These are phyloP conservation scores for Gerris lacustris DNA, from an alignment of 2,888 invertebrate species.

Conservation along the genomic window DNA sequence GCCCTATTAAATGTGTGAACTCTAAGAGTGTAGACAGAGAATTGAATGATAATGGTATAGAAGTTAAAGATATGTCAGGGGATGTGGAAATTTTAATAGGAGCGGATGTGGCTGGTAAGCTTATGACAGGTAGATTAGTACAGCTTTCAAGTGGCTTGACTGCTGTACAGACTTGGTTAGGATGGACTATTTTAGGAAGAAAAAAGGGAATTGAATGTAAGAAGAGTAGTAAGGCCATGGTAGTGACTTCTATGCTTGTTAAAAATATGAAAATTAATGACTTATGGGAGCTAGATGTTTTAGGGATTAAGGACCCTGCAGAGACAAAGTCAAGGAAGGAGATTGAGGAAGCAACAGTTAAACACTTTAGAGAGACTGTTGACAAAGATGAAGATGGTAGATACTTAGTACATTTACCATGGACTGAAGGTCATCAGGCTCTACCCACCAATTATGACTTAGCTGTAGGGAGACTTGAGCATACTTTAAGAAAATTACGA, in stretches of 20 bases:
- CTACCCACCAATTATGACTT: conserved; percentile 29
- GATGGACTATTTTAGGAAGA: too few species aligned
- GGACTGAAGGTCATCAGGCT: conserved; percentile 33
- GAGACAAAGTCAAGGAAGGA: conserved; percentile 27
- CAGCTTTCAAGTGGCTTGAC: too few species aligned
- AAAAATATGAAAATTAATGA: conserved; percentile 24
- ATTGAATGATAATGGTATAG: too few species aligned
- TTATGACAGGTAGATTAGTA: too few species aligned
- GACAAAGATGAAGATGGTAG: conserved; percentile 30
- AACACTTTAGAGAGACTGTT: conserved; percentile 29
- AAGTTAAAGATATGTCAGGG: too few species aligned
- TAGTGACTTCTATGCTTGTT: conserved; percentile 2
- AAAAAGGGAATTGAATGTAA: too few species aligned
- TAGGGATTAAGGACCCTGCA: conserved; percentile 23
- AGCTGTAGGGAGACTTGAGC: conserved; percentile 29
- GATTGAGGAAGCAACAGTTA: conserved; percentile 26
- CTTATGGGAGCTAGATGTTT: conserved; percentile 22
- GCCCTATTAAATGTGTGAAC: too few species aligned
- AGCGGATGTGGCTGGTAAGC: too few species aligned
- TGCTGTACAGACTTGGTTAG: too few species aligned
- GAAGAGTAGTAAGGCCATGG: too few species aligned
- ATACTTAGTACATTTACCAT: conserved; percentile 34
- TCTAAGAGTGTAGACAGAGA: too few species aligned
- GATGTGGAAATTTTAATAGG: too few species aligned
- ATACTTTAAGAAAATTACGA: conserved; percentile 28